These are phyloP conservation scores for Drosophila navojoa DNA, from an alignment of 1,140 invertebrate genomes.

Conservation along the genomic window DNA sequence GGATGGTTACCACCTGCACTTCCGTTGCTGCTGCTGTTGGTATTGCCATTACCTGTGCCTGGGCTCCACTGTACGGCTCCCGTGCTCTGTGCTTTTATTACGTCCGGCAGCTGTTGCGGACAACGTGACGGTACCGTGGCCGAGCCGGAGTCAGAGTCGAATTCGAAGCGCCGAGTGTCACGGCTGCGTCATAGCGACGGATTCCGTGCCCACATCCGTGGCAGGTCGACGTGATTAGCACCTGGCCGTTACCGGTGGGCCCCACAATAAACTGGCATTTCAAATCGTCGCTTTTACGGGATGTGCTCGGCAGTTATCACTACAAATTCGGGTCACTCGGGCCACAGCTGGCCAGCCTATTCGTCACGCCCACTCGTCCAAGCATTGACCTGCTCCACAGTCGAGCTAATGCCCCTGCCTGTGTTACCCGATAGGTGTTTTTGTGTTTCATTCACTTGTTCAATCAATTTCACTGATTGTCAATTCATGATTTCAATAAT, in stretches of 20 bases:
- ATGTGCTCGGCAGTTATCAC: constrained; percentile 4
- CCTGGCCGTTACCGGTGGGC: constrained; percentile 27
- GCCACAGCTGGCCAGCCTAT: not conserved
- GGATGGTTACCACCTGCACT: constrained; percentile 37
- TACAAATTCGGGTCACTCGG: not conserved
- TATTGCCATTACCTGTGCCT: constrained; percentile 1
- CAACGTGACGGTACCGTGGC: not conserved
- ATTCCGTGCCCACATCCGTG: constrained; percentile 26
- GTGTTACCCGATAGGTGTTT: constrained; percentile 6
- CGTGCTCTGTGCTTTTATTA: constrained; percentile 37
- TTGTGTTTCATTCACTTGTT: constrained; percentile 7
- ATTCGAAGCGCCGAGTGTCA: constrained; percentile 2
- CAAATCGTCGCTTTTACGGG: constrained; percentile 18
- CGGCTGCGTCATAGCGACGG: constrained; percentile 19
- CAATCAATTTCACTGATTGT: constrained; percentile 77
- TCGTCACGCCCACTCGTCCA: constrained; percentile 9
- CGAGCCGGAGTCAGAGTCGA: not conserved
- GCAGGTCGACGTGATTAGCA: constrained; percentile 30
- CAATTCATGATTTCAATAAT: constrained; percentile 47
- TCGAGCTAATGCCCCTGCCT: not conserved
- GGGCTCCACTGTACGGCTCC: not conserved
- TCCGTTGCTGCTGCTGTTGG: constrained; percentile 27
- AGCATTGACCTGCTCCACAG: not conserved
- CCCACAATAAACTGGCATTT: constrained; percentile 33
- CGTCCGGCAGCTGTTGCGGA: constrained; percentile 45